phyloP scores from a whole-genome alignment of 1,140 invertebrate species.

The Sarcophaga bullata region DNA sequence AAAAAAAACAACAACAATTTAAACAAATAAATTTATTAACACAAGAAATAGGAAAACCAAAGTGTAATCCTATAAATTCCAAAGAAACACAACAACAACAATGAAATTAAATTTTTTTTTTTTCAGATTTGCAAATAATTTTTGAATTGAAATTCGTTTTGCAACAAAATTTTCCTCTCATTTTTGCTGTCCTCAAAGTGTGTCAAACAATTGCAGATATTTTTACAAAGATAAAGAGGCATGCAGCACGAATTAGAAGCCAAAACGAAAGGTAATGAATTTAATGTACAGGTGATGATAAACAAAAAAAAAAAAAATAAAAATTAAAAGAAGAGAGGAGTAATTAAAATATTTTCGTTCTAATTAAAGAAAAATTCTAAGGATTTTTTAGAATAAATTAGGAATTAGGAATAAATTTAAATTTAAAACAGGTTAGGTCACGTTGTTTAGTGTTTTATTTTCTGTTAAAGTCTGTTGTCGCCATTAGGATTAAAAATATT shows the following conservation, averaged over 20 bases:
- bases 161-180: not conserved
- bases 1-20: not conserved
- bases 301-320: too few relatives aligned
- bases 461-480: too few relatives aligned
- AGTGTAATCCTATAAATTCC: not conserved
- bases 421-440: too few relatives aligned
- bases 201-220: not conserved
- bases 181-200: not conserved
- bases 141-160: not conserved
- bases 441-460: too few relatives aligned
- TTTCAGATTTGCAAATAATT: constrained; percentile 4
- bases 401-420: too few relatives aligned
- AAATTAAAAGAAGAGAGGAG: too few relatives aligned
- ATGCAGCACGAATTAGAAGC: not conserved
- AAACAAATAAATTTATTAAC: constrained; percentile 4
- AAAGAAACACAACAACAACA: not conserved
- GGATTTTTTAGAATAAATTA: too few relatives aligned
- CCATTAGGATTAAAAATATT: too few relatives aligned
- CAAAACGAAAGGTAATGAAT: not conserved
- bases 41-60: not conserved
- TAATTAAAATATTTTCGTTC: too few relatives aligned
- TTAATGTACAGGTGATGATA: too few relatives aligned
- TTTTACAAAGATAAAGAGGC: not conserved
- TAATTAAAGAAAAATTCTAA: too few relatives aligned
- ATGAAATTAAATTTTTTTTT: not conserved